Percentiles rank a stretch among this genome's conserved stretches.
Conservation (phyloP, 2,888 invertebrate genomes). For the Agrochola lychnidis region DNA sequence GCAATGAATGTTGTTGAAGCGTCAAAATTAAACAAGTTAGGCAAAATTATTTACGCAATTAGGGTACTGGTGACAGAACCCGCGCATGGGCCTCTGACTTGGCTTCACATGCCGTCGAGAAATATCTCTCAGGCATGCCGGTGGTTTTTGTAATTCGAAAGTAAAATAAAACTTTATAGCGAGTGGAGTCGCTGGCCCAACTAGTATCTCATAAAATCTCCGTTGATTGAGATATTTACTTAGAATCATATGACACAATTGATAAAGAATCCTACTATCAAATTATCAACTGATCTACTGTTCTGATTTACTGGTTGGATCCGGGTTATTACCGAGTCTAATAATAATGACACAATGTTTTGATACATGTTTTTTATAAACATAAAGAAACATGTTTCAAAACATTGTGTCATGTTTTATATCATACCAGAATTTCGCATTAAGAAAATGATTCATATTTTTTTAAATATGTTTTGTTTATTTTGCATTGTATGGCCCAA, state of each 20-base stretch:
- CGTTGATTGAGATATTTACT: not conserved
- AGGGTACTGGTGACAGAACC: too few relatives aligned
- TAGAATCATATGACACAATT: conserved; percentile 18
- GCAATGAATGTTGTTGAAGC: too few relatives aligned
- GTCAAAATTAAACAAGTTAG: too few relatives aligned
- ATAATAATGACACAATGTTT: conserved; percentile 1
- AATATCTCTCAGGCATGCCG: too few relatives aligned
- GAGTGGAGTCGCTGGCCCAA: too few relatives aligned
- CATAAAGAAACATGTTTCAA: conserved; percentile 4
- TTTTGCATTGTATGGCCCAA: not conserved
- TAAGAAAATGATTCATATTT: not conserved
- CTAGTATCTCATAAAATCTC: not conserved
- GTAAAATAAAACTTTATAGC: too few relatives aligned
- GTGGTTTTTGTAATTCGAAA: too few relatives aligned
- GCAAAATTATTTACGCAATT: too few relatives aligned
- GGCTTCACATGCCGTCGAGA: too few relatives aligned
- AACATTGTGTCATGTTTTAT: not conserved
- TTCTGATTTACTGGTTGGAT: not conserved
- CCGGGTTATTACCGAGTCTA: not conserved
- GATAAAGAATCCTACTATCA: conserved; percentile 1
- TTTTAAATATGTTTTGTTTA: not conserved
- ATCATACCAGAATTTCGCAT: not conserved
- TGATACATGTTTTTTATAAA: conserved; percentile 1
- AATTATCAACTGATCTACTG: conserved; percentile 16
- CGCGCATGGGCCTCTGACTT: too few relatives aligned